Evolutionary conservation across 1,140 invertebrate species (phyloP), one percentile per base, ranked within the genome.

Genomic region (Zaprionus nigranus): DNA sequence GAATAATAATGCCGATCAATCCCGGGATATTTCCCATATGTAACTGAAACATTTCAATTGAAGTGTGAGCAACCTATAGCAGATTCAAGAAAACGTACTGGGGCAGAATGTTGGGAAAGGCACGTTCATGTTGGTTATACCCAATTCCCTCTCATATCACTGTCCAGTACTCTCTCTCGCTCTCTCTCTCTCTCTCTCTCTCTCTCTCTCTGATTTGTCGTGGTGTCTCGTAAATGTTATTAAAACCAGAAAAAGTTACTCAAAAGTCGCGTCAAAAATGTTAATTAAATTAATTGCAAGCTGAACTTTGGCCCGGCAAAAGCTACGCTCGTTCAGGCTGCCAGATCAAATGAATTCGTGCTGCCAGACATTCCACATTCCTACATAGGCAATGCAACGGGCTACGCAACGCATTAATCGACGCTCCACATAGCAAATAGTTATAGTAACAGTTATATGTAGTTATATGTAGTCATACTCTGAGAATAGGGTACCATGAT

Each of bases 221-320:
- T 68, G 54, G n/a, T n/a, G 1, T 46, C 40, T 34, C 43, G 60
- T 68, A 60, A 60, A 78, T 54, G 64, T 76, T 51, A 58, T 26
- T 26, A 67, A 71, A 57, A 30, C 36, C 54, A 53, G 11, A 13
- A 63, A 75, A 61, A 26, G 1, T 36, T n/a, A 49, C 26, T 30
- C 51, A 62, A 66, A 62, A 59, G 46, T 72, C 67, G 38, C 60
- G 60, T 53, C 71, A 56, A 56, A 54, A 68, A 71, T 34, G 75
- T 87, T 88, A 88, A 88, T 87, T 87, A 81, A 79, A 61, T 87
- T 78, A 88, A 88, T 87, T 87, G 75, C 73, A 54, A 43, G 43
- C 65, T 85, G 70, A 84, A 75, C 76, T 75, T 60, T 64, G 43
- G 54, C 68, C 17, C 28, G 60, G 49, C 17, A 20, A 36, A 38